Conservation (phyloP, 2,888 invertebrate species). For the Papilio protenor region DNA sequence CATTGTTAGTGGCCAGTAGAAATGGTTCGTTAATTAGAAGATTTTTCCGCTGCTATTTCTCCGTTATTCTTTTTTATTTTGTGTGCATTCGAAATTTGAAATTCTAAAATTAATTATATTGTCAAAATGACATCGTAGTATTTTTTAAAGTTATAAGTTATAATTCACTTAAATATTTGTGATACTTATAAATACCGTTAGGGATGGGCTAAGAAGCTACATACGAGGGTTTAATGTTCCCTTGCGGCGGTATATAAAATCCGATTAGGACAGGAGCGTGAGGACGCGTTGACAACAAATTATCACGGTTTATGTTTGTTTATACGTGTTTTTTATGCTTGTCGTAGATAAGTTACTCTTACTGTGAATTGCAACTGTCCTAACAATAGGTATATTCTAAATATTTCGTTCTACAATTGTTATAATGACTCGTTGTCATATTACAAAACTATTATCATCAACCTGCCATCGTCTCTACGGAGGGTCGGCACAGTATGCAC, state of each 20-base stretch:
- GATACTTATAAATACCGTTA: neutral
- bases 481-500: too few species aligned
- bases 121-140: neutral
- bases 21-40: slow-evolving; percentile 28
- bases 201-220: neutral
- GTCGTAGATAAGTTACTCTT: slow-evolving; percentile 9
- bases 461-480: too few species aligned
- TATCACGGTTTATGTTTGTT: slow-evolving; percentile 20
- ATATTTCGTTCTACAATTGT: neutral
- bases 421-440: neutral
- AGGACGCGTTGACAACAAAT: neutral
- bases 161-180: neutral
- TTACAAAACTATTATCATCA: neutral
- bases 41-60: neutral
- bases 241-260: slow-evolving; percentile 34
- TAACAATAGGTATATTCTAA: neutral
- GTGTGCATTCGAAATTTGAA: too few species aligned
- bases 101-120: too few species aligned
- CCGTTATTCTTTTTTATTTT: neutral
- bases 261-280: slow-evolving; percentile 3
- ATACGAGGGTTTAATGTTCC: slow-evolving; percentile 15
- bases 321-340: slow-evolving; percentile 17
- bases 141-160: neutral
- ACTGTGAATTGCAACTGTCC: neutral
- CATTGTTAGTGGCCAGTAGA: slow-evolving; percentile 29